phyloP scores from a whole-genome alignment of 2,797 vertebrate genomes.

The Sebastes miniatus region DNA sequence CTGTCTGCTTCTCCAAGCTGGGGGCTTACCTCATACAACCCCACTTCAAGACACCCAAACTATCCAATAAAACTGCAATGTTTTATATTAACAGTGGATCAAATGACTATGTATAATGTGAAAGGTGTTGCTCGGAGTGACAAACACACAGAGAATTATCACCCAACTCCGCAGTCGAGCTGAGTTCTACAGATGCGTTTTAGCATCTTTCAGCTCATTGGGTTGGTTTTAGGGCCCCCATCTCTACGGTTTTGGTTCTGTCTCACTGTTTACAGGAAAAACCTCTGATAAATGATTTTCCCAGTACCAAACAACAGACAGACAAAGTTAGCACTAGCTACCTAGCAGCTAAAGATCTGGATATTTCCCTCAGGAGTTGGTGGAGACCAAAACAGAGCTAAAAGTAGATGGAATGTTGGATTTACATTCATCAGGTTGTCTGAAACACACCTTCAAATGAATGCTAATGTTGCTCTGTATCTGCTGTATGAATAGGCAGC shows the following conservation, averaged over 20 bases:
- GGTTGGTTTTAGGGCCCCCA: not conserved
- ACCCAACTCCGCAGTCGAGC: not conserved
- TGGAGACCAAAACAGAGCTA: not conserved
- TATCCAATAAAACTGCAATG: not conserved
- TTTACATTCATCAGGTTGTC: not conserved
- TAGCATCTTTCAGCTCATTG: not conserved
- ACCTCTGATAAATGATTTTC: too few species aligned
- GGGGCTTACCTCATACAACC: too few species aligned
- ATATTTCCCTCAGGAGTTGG: not conserved
- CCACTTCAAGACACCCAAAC: too few species aligned
- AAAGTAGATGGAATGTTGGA: not conserved
- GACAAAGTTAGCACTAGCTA: not conserved
- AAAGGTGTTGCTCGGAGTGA: not conserved
- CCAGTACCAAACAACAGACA: not conserved
- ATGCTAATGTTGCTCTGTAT: not conserved
- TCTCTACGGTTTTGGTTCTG: not conserved
- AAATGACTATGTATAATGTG: not conserved
- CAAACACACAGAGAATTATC: not conserved
- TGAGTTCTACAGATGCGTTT: not conserved
- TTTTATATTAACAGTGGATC: not conserved
- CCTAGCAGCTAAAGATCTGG: not conserved
- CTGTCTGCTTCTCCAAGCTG: too few species aligned
- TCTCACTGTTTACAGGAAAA: not conserved
- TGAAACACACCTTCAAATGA: not conserved
- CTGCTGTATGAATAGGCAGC: not conserved